Conservation (phyloP, 1,140 invertebrate species). For the Campoletis sonorensis region DNA sequence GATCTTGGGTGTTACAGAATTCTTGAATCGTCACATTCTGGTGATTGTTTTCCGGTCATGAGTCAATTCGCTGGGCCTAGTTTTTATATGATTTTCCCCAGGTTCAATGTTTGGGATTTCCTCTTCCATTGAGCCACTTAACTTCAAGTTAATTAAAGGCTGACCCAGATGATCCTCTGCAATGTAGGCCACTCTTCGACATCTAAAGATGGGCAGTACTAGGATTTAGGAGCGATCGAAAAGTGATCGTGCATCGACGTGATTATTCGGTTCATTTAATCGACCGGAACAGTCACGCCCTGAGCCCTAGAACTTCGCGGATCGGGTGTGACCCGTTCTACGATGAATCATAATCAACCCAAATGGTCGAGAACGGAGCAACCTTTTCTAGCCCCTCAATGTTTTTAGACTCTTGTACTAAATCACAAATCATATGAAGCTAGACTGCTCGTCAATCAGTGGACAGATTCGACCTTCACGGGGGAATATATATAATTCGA, state of each 20-base stretch:
- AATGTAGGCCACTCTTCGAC: background rate
- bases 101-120: background rate
- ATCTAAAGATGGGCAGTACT: background rate
- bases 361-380: slow-evolving; percentile 18
- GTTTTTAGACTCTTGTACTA: slow-evolving; percentile 3
- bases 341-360: slow-evolving; percentile 49
- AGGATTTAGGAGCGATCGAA: slow-evolving; percentile 33
- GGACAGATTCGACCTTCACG: background rate
- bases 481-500: background rate
- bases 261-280: slow-evolving; percentile 13
- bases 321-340: slow-evolving; percentile 38
- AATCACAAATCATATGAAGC: slow-evolving; percentile 27
- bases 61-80: no score
- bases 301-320: slow-evolving; percentile 36
- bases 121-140: background rate
- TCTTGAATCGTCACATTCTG: no score
- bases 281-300: slow-evolving; percentile 37
- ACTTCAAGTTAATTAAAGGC: slow-evolving; percentile 44
- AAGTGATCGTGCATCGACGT: slow-evolving; percentile 39
- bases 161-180: slow-evolving; percentile 11
- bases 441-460: slow-evolving; percentile 4
- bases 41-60: no score
- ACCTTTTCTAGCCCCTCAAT: background rate
- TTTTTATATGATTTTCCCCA: no score
- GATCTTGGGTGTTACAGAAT: no score